Evolutionary conservation across 2,797 vertebrate species (phyloP).

Genomic region (Furcifer pardalis): DNA sequence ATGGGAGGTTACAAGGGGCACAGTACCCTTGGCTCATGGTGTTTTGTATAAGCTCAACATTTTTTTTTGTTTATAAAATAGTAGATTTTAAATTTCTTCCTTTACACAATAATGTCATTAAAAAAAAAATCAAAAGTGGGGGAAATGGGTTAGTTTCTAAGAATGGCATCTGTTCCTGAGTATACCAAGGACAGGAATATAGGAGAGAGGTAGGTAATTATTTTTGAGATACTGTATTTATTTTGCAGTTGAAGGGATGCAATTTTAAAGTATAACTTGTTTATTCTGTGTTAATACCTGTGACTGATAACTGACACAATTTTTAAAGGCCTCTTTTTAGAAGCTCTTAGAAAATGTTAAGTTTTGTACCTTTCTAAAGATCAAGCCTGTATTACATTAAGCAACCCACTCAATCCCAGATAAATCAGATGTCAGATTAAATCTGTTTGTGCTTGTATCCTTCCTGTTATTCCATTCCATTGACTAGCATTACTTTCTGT

Average conservation of each 20-base stretch:
- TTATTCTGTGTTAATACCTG: conserved; percentile 11
- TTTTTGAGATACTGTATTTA: conserved; percentile 3
- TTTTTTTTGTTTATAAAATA: background rate
- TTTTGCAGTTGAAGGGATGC: background rate
- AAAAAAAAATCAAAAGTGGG: background rate
- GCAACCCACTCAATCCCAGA: background rate
- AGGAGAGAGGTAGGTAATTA: conserved; percentile 5
- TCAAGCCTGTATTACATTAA: conserved; percentile 21
- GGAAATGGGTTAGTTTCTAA: conserved; percentile 4
- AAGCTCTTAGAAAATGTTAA: background rate
- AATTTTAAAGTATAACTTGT: conserved; percentile 6
- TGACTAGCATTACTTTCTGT: background rate
- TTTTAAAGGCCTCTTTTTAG: conserved; percentile 6
- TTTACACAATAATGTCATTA: background rate
- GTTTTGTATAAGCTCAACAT: background rate
- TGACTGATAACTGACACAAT: background rate
- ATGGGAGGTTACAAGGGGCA: background rate
- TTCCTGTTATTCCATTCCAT: background rate
- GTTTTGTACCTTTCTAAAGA: background rate
- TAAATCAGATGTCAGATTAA: background rate
- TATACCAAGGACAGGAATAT: background rate
- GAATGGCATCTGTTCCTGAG: background rate
- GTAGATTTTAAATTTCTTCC: background rate
- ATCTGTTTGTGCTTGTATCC: background rate
- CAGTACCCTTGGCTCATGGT: background rate